Percentiles rank a stretch among this genome's conserved stretches.
These are phyloP conservation scores for Furcula furcula DNA, from an alignment of 2,888 invertebrate genomes.

Conservation along the genomic window DNA sequence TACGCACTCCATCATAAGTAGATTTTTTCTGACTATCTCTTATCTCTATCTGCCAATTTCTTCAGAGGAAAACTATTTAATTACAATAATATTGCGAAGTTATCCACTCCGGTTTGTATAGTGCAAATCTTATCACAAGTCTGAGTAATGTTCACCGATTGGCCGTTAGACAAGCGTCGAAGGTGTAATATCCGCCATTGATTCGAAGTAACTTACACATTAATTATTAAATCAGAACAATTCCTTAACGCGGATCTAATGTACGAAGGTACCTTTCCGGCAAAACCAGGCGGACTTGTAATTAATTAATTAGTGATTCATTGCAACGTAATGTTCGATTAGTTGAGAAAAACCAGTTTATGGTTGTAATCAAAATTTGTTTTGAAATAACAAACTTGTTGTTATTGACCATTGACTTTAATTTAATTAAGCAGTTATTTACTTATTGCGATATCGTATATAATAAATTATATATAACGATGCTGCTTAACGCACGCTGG, in stretches of 20 bases:
- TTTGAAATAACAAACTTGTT: constrained; percentile 1
- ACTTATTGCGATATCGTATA: too few species aligned
- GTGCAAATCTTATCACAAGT: constrained; percentile 30
- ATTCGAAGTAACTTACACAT: constrained; percentile 65
- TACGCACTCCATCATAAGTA: too few species aligned
- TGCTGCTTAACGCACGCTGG: too few species aligned
- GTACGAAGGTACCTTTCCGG: constrained; percentile 21
- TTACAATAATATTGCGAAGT: too few species aligned
- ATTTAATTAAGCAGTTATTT: not conserved
- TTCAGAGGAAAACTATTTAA: too few species aligned
- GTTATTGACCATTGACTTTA: not conserved
- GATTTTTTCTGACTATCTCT: too few species aligned
- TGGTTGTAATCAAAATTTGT: constrained; percentile 4
- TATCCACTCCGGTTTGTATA: not conserved
- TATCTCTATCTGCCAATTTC: too few species aligned
- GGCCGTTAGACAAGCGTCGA: constrained; percentile 37
- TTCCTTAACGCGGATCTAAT: constrained; percentile 63
- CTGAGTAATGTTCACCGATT: constrained; percentile 42
- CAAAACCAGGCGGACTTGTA: constrained; percentile 34
- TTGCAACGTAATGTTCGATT: constrained; percentile 8
- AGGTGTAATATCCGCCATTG: constrained; percentile 61
- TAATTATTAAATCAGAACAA: constrained; percentile 72
- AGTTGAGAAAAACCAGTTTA: constrained; percentile 18
- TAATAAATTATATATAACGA: too few species aligned
- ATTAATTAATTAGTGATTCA: constrained; percentile 33